Conservation (phyloP, 2,888 invertebrate species). For the Drosophila lutescens region DNA sequence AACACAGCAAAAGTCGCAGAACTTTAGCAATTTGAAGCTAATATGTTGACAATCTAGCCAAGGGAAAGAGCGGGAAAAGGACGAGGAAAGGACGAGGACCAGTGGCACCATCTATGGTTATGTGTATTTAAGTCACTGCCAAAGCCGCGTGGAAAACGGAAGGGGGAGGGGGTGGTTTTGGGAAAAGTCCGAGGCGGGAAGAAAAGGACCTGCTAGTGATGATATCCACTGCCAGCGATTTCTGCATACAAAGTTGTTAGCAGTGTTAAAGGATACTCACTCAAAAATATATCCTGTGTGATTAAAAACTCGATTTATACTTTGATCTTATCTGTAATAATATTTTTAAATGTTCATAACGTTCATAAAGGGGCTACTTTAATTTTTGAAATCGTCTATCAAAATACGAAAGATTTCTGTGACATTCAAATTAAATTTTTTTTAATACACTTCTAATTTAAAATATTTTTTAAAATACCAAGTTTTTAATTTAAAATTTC, state of each 20-base stretch:
- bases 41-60: conserved; percentile 78
- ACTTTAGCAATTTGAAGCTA: conserved; percentile 79
- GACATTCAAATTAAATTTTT: too few relatives aligned
- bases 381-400: too few relatives aligned
- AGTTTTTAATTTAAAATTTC: too few relatives aligned
- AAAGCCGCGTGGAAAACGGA: conserved; percentile 49
- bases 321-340: too few relatives aligned
- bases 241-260: neutral
- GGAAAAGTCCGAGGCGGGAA: neutral
- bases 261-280: neutral
- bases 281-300: too few relatives aligned
- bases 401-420: too few relatives aligned
- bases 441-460: too few relatives aligned
- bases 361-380: too few relatives aligned
- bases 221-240: conserved; percentile 18
- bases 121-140: conserved; percentile 73
- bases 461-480: too few relatives aligned
- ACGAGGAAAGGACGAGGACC: conserved; percentile 32
- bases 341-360: too few relatives aligned
- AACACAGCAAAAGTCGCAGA: conserved; percentile 76
- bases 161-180: neutral
- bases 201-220: conserved; percentile 41
- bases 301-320: too few relatives aligned
- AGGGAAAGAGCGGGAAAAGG: conserved; percentile 12
- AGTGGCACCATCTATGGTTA: conserved; percentile 72